phyloP scores from a whole-genome alignment of 2,797 vertebrate genomes.

The Morelia viridis region DNA sequence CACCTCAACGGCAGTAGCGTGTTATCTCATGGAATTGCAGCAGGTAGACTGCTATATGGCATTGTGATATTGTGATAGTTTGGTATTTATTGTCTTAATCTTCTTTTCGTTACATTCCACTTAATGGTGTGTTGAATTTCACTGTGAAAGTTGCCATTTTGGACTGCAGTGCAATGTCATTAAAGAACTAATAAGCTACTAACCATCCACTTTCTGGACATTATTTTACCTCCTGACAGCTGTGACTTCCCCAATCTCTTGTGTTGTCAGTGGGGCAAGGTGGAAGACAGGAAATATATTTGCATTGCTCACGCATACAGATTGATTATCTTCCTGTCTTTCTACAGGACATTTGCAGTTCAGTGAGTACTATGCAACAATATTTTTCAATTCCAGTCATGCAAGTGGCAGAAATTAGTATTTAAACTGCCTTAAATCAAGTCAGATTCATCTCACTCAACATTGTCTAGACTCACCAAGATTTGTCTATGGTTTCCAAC shows the following conservation, averaged over 20 bases:
- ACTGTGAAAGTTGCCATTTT: not conserved
- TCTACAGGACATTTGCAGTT: not conserved
- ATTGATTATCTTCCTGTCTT: not conserved
- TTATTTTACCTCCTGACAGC: too few relatives aligned
- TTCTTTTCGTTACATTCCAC: not conserved
- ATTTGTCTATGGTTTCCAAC: not conserved
- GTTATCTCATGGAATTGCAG: not conserved
- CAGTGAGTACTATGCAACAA: not conserved
- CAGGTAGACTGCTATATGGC: conserved; percentile 16
- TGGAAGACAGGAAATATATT: not conserved
- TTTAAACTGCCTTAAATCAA: not conserved
- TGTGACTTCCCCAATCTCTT: not conserved
- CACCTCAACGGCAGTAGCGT: not conserved
- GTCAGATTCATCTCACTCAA: not conserved
- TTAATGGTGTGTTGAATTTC: not conserved
- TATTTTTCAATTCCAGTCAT: not conserved
- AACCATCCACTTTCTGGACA: not conserved
- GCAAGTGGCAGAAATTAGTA: not conserved
- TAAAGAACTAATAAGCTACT: not conserved
- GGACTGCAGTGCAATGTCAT: not conserved
- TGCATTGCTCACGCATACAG: not conserved
- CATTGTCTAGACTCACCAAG: not conserved
- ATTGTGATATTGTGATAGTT: not conserved
- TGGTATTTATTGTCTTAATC: not conserved
- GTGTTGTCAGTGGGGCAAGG: not conserved